Conservation (phyloP, 1,140 invertebrate genomes). For the Neuroterus valhalla region DNA sequence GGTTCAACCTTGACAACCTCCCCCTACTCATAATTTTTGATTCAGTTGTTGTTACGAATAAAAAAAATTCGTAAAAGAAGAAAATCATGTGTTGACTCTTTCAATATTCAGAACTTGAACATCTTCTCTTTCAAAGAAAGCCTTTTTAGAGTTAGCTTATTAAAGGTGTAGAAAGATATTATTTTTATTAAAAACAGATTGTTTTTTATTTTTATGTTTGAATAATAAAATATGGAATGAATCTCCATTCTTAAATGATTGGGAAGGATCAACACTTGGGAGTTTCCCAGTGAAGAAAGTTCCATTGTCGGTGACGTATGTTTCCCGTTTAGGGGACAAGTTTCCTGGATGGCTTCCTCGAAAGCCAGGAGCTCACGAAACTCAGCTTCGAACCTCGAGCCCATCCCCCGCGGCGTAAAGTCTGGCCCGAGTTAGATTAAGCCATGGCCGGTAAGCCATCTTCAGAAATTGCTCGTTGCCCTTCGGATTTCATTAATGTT, state of each 20-base stretch:
- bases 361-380: slow-evolving; percentile 61
- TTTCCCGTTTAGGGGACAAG: slow-evolving; percentile 66
- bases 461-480: slow-evolving; percentile 71
- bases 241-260: slow-evolving; percentile 21
- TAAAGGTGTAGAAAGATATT: no score
- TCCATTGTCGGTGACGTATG: slow-evolving; percentile 71
- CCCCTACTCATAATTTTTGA: no score
- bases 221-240: not conserved
- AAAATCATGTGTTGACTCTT: no score
- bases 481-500: slow-evolving; percentile 73
- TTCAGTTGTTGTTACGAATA: no score
- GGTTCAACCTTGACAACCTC: no score
- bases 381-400: slow-evolving; percentile 52
- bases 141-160: no score
- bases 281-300: slow-evolving; percentile 69
- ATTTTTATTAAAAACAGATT: slow-evolving; percentile 27
- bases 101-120: no score
- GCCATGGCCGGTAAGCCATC: slow-evolving; percentile 70
- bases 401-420: slow-evolving; percentile 64
- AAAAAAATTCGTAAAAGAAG: no score
- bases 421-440: slow-evolving; percentile 71
- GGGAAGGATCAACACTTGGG: slow-evolving; percentile 56
- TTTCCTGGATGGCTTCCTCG: slow-evolving; percentile 65
- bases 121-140: no score
- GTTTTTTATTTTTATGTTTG: not conserved